Base-by-base conservation (phyloP, 2,113 vertebrate species). In the Physeter macrocephalus region DNA sequence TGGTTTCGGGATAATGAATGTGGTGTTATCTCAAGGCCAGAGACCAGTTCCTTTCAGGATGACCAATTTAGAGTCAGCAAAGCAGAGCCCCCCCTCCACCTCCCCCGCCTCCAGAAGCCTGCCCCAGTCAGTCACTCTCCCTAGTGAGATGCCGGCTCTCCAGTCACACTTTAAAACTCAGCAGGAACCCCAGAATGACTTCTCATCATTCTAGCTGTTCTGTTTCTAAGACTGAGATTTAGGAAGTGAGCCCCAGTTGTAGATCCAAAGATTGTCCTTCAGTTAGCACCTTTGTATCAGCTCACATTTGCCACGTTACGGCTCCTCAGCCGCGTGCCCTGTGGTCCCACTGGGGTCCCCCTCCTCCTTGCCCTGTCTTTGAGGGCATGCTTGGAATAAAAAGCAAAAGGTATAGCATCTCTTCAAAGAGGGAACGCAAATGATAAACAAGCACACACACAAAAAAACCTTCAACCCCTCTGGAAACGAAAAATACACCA, bases 261-360 rank as follows among this genome's bases (percentile, higher is more conserved):
- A 34, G 64, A 72, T 21, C 72, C 31, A 11, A 88, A 41, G 78
- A 25, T 4, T 1, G 6, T 20, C 0, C 39, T 25, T 34, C 57
- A 6, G 0, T 46, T n/a, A 23, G 71, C 77, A 31, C 21, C 10
- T 17, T 21, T 23, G 77, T 23, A 3, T 46, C 6, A 1, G 5
- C 18, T 69, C 31, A 27, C 4, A 0, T 14, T 41, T 34, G 43
- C 17, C 4, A 1, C 59, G 25, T 67, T 2, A 4, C 2, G 5
- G 15, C 21, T 29, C 21, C 23, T 64, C 17, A 1, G 7, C 21
- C 36, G 0, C 2, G 3, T 14, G 15, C 15, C 57, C 74, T 29
- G 27, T 14, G n/a, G 85, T 34, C 0, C 0, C 2, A 0, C 18
- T 7, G 4, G 0, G 49, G 34, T 1, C 14, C 18, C 29, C 6